Base-by-base conservation (phyloP, 2,888 invertebrate genomes). In the Chrysomela aeneicollis region DNA sequence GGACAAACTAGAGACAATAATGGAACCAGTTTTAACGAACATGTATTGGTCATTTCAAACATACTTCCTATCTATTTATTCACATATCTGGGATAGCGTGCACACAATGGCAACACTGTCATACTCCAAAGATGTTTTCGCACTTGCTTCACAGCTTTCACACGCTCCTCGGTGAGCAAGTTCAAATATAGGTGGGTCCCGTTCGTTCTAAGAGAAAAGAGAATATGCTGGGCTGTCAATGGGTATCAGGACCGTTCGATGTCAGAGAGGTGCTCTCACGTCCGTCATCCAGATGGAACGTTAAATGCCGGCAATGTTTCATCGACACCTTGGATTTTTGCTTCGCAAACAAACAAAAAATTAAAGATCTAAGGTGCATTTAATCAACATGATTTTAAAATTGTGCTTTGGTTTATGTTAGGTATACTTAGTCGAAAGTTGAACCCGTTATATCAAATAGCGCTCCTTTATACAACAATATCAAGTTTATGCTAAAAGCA, bases 121-220 rank as follows among this genome's bases (percentile, higher is more conserved):
- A 74, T 74, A 73, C 74, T 55, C 63, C 55, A 12, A 71, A 70
- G 74, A 76, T 76, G 76, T 77, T 76, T 77, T 76, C 77, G 77
- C 77, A 76, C 74, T 75, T 70, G 68, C 71, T 69, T 68, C 67
- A 67, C 68, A 69, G 72, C 71, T 74, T 77, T 77, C 77, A 77
- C 77, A 77, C 77, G 77, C 74, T 76, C 71, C 74, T 71, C 69
- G 73, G 71, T 73, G 71, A 73, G 70, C 72, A 59, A 73, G 71
- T 74, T 73, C 73, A 77, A 77, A 77, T 75, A 76, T 74, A 75
- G 77, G 77, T 76, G 76, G 75, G 76, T 74, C 76, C 71, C 71
- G 42, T 42, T 42, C 42, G 42, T 15, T 15, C 42, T 8, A 3
- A 42, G 3, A 42, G 42, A 42, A 15, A 42, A n/a, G 42, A 42